Evolutionary conservation across 2,888 invertebrate species (phyloP).

Genomic region (Rhingia campestris): DNA sequence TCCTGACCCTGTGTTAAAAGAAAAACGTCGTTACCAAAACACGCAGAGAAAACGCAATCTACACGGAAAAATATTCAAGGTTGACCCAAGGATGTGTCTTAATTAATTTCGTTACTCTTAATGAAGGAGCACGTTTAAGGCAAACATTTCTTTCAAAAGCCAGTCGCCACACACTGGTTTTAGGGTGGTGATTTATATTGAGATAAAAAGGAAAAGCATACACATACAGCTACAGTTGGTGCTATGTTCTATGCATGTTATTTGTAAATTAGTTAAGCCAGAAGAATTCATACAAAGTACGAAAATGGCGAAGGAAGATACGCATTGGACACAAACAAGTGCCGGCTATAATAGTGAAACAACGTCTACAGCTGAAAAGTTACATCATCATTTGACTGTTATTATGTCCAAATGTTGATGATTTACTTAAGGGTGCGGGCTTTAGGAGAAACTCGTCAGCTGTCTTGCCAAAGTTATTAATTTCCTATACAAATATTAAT

Average conservation of each 20-base stretch:
- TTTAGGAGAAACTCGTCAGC: no score
- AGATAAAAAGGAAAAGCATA: background rate
- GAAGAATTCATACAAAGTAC: constrained; percentile 2
- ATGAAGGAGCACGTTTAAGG: constrained; percentile 48
- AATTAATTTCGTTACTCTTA: constrained; percentile 68
- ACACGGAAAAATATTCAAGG: constrained; percentile 58
- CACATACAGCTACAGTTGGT: no score
- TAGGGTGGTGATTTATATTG: constrained; percentile 5
- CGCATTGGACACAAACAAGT: background rate
- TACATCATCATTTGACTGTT: no score
- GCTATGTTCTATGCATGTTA: no score
- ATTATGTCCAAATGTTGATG: no score
- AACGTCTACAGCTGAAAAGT: no score
- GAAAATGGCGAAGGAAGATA: background rate
- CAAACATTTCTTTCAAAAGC: constrained; percentile 35
- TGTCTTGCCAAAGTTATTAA: no score
- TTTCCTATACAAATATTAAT: no score
- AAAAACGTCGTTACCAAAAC: constrained; percentile 39
- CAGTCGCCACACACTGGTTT: background rate
- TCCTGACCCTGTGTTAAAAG: constrained; percentile 31
- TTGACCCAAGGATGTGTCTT: constrained; percentile 64
- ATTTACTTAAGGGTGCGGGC: no score
- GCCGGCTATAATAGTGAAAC: no score
- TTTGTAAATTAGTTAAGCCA: constrained; percentile 19
- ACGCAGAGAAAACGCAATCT: constrained; percentile 63